These are phyloP conservation scores for Elgaria multicarinata DNA, from an alignment of 2,113 vertebrate species.

Conservation along the genomic window DNA sequence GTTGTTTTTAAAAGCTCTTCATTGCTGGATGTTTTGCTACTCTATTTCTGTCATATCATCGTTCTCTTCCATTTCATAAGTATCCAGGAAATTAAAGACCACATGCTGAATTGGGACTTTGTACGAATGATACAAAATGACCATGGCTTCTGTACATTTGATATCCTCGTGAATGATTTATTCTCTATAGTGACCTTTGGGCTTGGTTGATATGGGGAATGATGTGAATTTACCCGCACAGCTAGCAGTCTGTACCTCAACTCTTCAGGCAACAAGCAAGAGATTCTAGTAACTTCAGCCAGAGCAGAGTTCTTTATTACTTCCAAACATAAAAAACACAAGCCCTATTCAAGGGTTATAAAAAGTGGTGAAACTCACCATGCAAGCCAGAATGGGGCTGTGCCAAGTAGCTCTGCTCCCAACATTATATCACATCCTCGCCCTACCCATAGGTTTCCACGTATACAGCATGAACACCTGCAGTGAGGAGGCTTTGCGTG, in stretches of 20 bases:
- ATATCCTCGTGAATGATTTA: not conserved
- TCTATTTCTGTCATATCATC: not conserved
- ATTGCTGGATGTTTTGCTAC: not conserved
- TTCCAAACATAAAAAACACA: no score
- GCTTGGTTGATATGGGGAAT: not conserved
- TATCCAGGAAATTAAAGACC: not conserved
- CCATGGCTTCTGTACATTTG: not conserved
- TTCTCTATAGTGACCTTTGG: not conserved
- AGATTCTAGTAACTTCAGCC: not conserved
- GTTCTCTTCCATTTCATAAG: not conserved
- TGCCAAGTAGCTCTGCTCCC: no score
- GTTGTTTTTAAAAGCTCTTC: conserved; percentile 1
- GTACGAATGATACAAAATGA: not conserved
- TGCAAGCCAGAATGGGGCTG: no score
- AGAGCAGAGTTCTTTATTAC: not conserved
- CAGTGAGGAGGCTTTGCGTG: no score
- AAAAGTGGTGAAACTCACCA: no score
- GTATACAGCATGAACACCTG: no score
- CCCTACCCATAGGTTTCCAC: no score
- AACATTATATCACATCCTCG: no score
- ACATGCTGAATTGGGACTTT: not conserved
- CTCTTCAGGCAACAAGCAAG: not conserved
- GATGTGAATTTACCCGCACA: not conserved
- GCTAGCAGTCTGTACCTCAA: no score
- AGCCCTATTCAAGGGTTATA: no score